Base-by-base conservation (phyloP, 2,888 invertebrate species). In the Desoria tigrina region DNA sequence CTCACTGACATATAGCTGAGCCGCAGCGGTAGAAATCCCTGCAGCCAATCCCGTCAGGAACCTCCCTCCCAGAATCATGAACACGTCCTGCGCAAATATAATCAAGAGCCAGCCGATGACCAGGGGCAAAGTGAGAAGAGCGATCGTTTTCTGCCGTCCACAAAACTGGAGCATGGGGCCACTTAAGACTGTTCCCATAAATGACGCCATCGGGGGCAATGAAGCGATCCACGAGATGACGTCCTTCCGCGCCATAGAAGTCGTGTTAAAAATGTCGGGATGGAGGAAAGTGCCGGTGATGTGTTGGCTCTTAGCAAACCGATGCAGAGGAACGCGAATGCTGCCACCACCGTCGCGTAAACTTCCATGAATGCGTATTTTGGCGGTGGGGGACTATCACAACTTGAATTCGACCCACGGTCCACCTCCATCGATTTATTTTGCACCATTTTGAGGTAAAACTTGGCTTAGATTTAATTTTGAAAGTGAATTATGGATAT, bases 201-300 rank as follows among this genome's bases (percentile, higher is more conserved):
- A 85, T 0, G 91, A 91, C 0, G 92, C 92, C 42, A 93, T 84
- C 0, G 91, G 88, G 45, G 90, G 80, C 62, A 89, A 81, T 0
- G 90, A 88, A 14, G 90, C 87, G 0, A 90, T 85, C 80, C 90
- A 82, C 2, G 88, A 88, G 78, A 85, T 78, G 0, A 81, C 79
- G 21, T 80, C 66, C 24, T 66, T 64, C n/a, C 54, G 45, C 2
- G 63, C 14, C 54, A 60, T 65, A 51, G 1, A 37, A 23, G 60
- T 66, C 18, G 27, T 74, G 63, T 58, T 72, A 18, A 68, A 68
- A 21, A 51, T 77, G 1, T 82, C 81, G 69, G 82, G 80, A 89
- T 80, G 77, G 88, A 87, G 0, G 87, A 86, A 21, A 91, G 79
- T 0, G 89, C 89, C 1, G 92, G 90, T 0, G 92, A 89, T 0